A percentile compares a stretch with the other conserved stretches of the same genome.
Evolutionary conservation across 2,888 invertebrate species (phyloP).

Genomic region (Drosophila subquinaria): DNA sequence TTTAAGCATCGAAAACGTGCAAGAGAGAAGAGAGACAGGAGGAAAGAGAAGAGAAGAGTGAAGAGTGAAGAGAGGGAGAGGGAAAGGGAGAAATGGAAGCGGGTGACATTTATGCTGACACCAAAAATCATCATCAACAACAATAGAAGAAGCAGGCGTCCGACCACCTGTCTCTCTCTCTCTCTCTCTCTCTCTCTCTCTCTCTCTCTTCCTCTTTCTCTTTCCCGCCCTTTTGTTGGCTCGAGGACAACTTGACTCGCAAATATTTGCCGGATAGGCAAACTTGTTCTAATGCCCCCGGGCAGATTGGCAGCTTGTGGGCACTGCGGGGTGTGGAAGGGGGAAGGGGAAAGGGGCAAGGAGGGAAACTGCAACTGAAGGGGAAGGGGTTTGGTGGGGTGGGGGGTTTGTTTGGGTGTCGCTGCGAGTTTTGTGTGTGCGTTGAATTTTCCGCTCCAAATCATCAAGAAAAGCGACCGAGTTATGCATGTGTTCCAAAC

Average conservation of each 20-base stretch:
- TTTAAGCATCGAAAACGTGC: slow-evolving; percentile 9
- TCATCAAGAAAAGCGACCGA: slow-evolving; percentile 72
- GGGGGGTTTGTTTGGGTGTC: slow-evolving; percentile 24
- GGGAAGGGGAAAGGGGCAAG: not conserved
- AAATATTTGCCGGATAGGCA: slow-evolving; percentile 71
- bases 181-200: not conserved
- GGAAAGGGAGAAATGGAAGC: slow-evolving; percentile 5
- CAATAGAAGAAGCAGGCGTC: slow-evolving; percentile 23
- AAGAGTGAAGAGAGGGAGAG: not conserved
- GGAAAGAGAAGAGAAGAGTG: not conserved
- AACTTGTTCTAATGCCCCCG: slow-evolving; percentile 65
- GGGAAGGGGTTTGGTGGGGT: not conserved
- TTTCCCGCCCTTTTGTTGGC: no score
- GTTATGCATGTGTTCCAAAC: slow-evolving; percentile 5
- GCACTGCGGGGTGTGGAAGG: slow-evolving; percentile 8
- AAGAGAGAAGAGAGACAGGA: not conserved
- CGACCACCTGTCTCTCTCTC: not conserved
- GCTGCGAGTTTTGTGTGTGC: slow-evolving; percentile 35
- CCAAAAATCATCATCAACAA: slow-evolving; percentile 71
- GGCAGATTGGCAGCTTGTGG: slow-evolving; percentile 31
- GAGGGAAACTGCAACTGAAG: not conserved
- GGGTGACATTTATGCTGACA: slow-evolving; percentile 75
- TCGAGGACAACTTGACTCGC: slow-evolving; percentile 47
- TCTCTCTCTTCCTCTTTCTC: not conserved
- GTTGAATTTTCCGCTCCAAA: slow-evolving; percentile 75